Evolutionary conservation across 2,888 invertebrate genomes (phyloP).

Genomic region (Thymelicus acteon): DNA sequence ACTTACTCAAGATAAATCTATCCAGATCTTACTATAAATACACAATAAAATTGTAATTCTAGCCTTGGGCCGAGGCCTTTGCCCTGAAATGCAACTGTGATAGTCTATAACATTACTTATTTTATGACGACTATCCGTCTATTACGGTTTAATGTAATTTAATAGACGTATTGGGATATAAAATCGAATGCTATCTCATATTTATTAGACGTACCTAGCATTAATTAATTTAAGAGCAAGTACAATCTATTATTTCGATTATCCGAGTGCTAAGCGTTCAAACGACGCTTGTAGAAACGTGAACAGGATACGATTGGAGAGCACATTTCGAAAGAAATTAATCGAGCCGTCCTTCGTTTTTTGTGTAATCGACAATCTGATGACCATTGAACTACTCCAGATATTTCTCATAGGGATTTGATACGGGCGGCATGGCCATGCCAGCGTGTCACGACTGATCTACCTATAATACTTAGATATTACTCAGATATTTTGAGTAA

Average conservation of each 20-base stretch:
- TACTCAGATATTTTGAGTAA: constrained; percentile 32
- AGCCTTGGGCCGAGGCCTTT: constrained; percentile 42
- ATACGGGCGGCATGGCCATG: constrained; percentile 52
- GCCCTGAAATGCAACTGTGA: constrained; percentile 41
- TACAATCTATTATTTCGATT: constrained; percentile 20
- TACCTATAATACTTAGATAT: constrained; percentile 32
- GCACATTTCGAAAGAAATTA: constrained; percentile 31
- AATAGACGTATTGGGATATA: constrained; percentile 35
- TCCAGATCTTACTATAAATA: constrained; percentile 39
- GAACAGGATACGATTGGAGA: constrained; percentile 21
- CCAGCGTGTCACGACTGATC: constrained; percentile 40
- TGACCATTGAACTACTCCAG: constrained; percentile 43
- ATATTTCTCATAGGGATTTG: constrained; percentile 56
- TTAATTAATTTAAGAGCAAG: constrained; percentile 29
- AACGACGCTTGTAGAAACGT: constrained; percentile 15
- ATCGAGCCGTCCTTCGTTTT: constrained; percentile 38
- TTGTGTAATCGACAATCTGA: constrained; percentile 30
- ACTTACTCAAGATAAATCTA: constrained; percentile 44
- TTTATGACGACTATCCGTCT: constrained; percentile 42
- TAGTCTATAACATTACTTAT: constrained; percentile 42
- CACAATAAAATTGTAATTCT: constrained; percentile 46
- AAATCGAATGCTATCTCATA: constrained; percentile 28
- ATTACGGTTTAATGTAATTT: constrained; percentile 41
- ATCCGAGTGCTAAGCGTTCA: background rate
- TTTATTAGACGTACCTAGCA: constrained; percentile 24